phyloP scores from a whole-genome alignment of 2,888 invertebrate species.

The Eulithis prunata region DNA sequence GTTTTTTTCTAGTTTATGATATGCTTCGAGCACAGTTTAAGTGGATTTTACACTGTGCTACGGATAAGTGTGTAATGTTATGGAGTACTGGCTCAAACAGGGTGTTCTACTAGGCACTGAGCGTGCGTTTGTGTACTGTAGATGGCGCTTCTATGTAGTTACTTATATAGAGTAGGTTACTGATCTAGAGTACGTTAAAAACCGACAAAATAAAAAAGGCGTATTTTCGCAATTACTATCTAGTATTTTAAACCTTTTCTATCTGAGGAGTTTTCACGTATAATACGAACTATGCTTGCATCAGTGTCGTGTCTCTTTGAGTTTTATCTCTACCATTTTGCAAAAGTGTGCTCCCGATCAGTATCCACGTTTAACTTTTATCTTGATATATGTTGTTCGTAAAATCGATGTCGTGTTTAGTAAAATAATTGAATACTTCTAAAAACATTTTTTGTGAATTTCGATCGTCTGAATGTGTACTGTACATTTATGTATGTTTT shows the following conservation, averaged over 20 bases:
- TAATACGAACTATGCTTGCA: too few relatives aligned
- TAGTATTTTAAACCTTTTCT: too few relatives aligned
- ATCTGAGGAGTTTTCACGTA: too few relatives aligned
- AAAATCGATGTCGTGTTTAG: conserved; percentile 51
- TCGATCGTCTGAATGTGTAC: conserved; percentile 2
- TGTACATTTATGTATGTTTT: too few relatives aligned
- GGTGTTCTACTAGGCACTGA: conserved; percentile 78
- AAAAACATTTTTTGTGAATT: too few relatives aligned
- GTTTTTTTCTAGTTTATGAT: conserved; percentile 17
- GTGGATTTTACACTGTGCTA: conserved; percentile 17
- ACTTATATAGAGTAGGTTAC: conserved; percentile 4
- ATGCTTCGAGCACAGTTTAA: conserved; percentile 7
- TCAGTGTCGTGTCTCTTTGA: too few relatives aligned
- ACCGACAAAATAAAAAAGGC: too few relatives aligned
- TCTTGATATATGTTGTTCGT: conserved; percentile 47
- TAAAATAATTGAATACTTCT: neutral
- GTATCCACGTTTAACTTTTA: conserved; percentile 41
- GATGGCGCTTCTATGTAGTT: conserved; percentile 32
- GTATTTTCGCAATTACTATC: too few relatives aligned
- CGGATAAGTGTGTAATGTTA: conserved; percentile 59
- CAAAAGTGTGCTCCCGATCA: neutral
- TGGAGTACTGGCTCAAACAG: conserved; percentile 79
- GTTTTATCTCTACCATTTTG: too few relatives aligned
- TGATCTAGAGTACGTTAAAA: conserved; percentile 3
- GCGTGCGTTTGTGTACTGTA: conserved; percentile 48